Conservation (phyloP, 2,797 vertebrate genomes). For the Scolopax bukidnonensis region DNA sequence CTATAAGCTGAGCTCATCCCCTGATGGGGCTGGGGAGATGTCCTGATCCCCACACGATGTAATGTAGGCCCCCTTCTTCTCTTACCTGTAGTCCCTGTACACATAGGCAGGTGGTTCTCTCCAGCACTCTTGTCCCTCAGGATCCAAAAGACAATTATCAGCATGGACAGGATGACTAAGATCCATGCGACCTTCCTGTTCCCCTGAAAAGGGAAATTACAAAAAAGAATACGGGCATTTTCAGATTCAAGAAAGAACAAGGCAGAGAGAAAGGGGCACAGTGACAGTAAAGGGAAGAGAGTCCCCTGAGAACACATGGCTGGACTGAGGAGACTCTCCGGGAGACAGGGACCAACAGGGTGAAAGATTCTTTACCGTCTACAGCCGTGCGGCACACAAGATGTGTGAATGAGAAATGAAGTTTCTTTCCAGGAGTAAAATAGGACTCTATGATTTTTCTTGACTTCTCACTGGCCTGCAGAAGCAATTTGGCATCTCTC, state of each 20-base stretch:
- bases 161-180: slow-evolving; percentile 96
- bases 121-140: slow-evolving; percentile 93
- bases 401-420: slow-evolving; percentile 92
- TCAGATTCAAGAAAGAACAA: not conserved
- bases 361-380: slow-evolving; percentile 79
- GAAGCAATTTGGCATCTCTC: slow-evolving; percentile 83
- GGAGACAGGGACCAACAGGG: not conserved
- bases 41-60: not conserved
- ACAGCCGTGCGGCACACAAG: slow-evolving; percentile 92
- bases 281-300: not conserved
- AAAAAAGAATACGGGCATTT: not conserved
- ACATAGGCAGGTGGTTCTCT: slow-evolving; percentile 92
- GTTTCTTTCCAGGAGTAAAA: slow-evolving; percentile 87
- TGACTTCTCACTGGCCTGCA: slow-evolving; percentile 89
- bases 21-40: not conserved
- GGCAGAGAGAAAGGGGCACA: not conserved
- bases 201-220: slow-evolving; percentile 73
- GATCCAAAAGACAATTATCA: slow-evolving; percentile 96
- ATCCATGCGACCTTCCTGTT: slow-evolving; percentile 91
- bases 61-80: not conserved
- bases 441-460: slow-evolving; percentile 88
- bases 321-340: not conserved
- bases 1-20: not conserved
- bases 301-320: not conserved
- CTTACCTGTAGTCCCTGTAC: slow-evolving; percentile 94